phyloP scores from a whole-genome alignment of 2,113 vertebrate genomes.

The Peromyscus polionotus region DNA sequence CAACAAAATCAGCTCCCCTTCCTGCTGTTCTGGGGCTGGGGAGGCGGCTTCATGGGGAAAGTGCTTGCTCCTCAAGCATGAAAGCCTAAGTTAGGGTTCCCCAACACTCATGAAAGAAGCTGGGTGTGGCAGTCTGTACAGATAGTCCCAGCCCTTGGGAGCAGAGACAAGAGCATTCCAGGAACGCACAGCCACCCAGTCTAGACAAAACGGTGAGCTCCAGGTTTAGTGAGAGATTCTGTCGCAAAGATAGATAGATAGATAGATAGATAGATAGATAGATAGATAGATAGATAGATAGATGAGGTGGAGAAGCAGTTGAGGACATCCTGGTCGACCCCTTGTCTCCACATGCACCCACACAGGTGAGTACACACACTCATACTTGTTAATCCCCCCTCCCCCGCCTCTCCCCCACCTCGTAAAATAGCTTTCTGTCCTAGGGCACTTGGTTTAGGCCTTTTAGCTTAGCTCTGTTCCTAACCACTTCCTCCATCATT shows the following conservation, averaged over 20 bases:
- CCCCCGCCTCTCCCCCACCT: background rate
- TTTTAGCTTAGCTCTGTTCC: background rate
- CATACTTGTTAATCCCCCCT: too few species aligned
- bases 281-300: too few species aligned
- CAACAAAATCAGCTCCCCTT: background rate
- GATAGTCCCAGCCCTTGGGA: background rate
- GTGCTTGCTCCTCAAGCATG: too few species aligned
- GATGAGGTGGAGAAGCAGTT: background rate
- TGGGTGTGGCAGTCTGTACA: background rate
- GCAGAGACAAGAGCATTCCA: background rate
- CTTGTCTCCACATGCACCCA: background rate
- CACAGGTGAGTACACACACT: background rate
- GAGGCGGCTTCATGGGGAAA: too few species aligned
- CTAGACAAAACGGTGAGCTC: too few species aligned
- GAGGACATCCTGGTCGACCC: background rate
- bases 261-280: too few species aligned
- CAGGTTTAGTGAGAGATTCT: background rate
- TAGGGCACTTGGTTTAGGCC: accelerated
- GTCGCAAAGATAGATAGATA: too few species aligned
- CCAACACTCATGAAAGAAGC: background rate
- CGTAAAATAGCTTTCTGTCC: background rate
- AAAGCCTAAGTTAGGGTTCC: background rate
- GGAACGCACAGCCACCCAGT: background rate
- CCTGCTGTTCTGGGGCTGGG: background rate
- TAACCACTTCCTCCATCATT: background rate